These are phyloP conservation scores for Hypotaenidia philippensis DNA, from an alignment of 2,797 vertebrate species.

Conservation along the genomic window DNA sequence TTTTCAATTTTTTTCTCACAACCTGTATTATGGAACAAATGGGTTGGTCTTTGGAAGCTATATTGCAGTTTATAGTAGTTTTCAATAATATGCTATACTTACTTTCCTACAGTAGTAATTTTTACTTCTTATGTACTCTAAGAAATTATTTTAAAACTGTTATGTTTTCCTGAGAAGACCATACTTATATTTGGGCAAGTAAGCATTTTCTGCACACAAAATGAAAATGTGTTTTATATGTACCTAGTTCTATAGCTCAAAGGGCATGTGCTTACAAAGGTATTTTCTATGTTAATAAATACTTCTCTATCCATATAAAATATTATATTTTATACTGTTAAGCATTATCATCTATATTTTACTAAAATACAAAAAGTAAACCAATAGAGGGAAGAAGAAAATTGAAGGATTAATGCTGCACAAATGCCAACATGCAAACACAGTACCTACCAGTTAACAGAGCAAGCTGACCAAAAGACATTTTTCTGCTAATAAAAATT, in stretches of 20 bases:
- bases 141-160: neutral
- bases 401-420: neutral
- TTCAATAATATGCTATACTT: neutral
- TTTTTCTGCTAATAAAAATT: neutral
- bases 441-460: neutral
- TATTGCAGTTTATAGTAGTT: neutral
- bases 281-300: neutral
- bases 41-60: neutral
- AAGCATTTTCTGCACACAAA: constrained; percentile 14
- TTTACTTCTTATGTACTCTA: neutral
- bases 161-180: neutral
- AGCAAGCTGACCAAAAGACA: neutral
- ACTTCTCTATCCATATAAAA: constrained; percentile 8
- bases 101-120: neutral
- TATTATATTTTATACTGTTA: neutral
- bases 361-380: neutral
- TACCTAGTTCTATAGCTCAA: constrained; percentile 30
- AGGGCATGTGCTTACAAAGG: neutral
- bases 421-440: neutral
- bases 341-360: neutral
- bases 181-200: neutral
- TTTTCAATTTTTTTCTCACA: constrained; percentile 42
- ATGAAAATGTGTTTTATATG: constrained; percentile 1
- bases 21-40: neutral
- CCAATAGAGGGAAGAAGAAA: fast-evolving